Conservation (phyloP, 2,797 vertebrate species). For the Urophycis tenuis region DNA sequence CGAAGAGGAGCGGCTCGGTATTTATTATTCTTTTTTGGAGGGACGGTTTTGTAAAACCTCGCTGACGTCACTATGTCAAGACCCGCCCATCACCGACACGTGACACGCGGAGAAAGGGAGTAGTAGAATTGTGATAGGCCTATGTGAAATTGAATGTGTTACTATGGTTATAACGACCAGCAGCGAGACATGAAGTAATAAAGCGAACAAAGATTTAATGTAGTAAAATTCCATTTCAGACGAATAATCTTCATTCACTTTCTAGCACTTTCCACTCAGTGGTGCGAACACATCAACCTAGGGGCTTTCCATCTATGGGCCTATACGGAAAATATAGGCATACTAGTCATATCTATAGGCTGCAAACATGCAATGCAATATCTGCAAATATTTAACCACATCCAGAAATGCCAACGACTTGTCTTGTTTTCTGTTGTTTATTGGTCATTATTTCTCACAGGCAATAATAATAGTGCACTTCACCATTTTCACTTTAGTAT, state of each 20-base stretch:
- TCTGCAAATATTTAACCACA: not conserved
- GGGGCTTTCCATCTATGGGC: too few species aligned
- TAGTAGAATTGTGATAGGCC: too few species aligned
- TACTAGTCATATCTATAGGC: slow-evolving; percentile 1
- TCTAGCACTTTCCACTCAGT: too few species aligned
- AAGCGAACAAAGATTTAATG: too few species aligned
- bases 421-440: slow-evolving; percentile 63
- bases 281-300: too few species aligned
- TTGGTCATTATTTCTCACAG: slow-evolving; percentile 76
- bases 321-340: not conserved
- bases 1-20: not conserved
- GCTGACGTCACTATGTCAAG: not conserved
- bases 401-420: slow-evolving; percentile 15
- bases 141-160: too few species aligned
- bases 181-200: too few species aligned
- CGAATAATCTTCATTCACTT: too few species aligned
- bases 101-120: not conserved
- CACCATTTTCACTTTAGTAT: slow-evolving; percentile 53
- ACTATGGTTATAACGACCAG: too few species aligned
- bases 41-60: not conserved
- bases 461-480: slow-evolving; percentile 80
- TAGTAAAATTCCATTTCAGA: too few species aligned
- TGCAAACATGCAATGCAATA: too few species aligned
- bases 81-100: not conserved
- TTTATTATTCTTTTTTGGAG: not conserved